Conservation (phyloP, 2,888 invertebrate species). For the Cordylochernes scorpioides region DNA sequence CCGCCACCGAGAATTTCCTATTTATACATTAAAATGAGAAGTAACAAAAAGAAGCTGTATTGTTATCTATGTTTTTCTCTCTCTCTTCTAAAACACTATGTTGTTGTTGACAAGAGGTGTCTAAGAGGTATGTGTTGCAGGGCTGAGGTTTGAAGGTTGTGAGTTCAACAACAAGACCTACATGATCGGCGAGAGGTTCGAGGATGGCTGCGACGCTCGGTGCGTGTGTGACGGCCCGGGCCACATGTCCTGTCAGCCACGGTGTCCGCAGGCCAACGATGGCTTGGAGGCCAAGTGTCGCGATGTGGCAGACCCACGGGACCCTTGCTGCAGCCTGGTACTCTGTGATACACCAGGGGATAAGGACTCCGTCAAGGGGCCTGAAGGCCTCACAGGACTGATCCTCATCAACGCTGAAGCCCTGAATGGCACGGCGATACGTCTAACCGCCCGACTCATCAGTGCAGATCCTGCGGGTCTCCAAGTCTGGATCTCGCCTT, state of each 20-base stretch:
- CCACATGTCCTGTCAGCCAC: constrained; percentile 37
- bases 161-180: constrained; percentile 33
- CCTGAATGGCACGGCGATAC: neutral
- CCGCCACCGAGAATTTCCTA: no score
- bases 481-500: no score
- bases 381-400: neutral
- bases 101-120: no score
- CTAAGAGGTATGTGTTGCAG: no score
- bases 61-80: no score
- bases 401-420: neutral
- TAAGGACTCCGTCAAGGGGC: neutral
- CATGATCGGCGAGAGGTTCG: constrained; percentile 38
- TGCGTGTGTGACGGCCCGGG: constrained; percentile 48
- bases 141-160: constrained; percentile 31
- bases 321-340: constrained; percentile 11
- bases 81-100: no score
- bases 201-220: constrained; percentile 45
- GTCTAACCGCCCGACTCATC: constrained; percentile 1
- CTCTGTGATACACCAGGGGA: constrained; percentile 8
- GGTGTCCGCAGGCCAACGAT: constrained; percentile 5
- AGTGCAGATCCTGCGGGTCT: neutral
- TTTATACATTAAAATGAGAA: no score
- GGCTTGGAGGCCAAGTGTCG: constrained; percentile 5
- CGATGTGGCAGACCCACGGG: constrained; percentile 9
- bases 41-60: no score